Percentiles rank a stretch among this genome's conserved stretches.
Conservation (phyloP, 2,113 vertebrate genomes). For the Poecilia latipinna region DNA sequence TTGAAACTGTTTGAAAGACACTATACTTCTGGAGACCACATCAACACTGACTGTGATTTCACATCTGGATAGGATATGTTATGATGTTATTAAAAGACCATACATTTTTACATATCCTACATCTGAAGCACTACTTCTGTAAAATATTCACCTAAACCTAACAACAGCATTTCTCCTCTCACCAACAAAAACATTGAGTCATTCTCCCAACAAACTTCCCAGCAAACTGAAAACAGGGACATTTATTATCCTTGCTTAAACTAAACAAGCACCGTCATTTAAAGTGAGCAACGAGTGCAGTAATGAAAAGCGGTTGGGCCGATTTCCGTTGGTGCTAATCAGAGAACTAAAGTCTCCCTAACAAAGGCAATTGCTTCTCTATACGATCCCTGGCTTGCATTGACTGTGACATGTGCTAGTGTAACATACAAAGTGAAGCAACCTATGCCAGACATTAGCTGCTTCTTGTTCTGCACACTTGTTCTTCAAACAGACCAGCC, state of each 20-base stretch:
- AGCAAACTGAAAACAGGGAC: constrained; percentile 45
- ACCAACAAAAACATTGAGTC: background rate
- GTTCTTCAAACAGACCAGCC: constrained; percentile 4
- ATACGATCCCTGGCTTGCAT: background rate
- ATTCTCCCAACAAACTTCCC: background rate
- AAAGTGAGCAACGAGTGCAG: constrained; percentile 57
- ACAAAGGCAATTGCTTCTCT: constrained; percentile 44
- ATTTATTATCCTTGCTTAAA: constrained; percentile 61
- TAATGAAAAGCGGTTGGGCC: constrained; percentile 69
- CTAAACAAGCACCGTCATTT: constrained; percentile 67
- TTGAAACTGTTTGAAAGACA: constrained; percentile 25
- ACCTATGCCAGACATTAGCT: constrained; percentile 13
- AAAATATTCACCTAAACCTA: constrained; percentile 16
- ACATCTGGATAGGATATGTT: constrained; percentile 40
- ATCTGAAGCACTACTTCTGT: background rate
- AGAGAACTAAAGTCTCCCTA: constrained; percentile 53
- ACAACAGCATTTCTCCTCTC: constrained; percentile 11
- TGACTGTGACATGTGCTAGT: constrained; percentile 39
- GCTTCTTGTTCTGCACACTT: constrained; percentile 1
- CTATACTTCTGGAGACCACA: constrained; percentile 41
- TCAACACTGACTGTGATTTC: constrained; percentile 58
- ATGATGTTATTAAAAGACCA: background rate
- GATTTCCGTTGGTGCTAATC: constrained; percentile 69
- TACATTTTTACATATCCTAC: background rate
- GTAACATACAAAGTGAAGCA: constrained; percentile 34